A percentile compares a stretch with the other conserved stretches of the same genome.
phyloP scores from a whole-genome alignment of 2,888 invertebrate species.

The Crematogaster levior region DNA sequence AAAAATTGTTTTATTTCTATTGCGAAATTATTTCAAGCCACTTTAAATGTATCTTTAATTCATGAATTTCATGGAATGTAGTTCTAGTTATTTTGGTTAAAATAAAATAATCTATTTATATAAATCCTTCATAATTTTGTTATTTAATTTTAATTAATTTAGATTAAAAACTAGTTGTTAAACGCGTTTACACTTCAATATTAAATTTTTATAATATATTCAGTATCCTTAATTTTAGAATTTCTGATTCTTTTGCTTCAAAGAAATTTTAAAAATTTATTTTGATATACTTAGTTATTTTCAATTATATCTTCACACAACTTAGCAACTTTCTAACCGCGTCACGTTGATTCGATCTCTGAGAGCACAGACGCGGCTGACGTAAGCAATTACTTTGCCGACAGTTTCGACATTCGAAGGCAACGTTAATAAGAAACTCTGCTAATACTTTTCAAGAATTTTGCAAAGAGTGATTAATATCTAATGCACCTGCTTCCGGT shows the following conservation, averaged over 20 bases:
- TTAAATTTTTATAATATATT: neutral
- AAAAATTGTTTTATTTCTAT: neutral
- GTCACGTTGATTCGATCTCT: neutral
- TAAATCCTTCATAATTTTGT: neutral
- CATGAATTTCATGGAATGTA: neutral
- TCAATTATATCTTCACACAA: neutral
- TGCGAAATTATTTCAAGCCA: neutral
- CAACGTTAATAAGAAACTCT: neutral
- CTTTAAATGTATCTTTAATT: neutral
- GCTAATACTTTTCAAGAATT: conserved; percentile 14
- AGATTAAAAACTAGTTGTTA: neutral
- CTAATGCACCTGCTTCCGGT: conserved; percentile 70
- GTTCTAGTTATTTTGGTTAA: neutral
- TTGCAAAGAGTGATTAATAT: conserved; percentile 22
- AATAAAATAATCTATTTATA: conserved; percentile 1
- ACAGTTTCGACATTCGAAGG: neutral
- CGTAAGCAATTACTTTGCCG: neutral
- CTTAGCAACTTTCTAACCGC: neutral
- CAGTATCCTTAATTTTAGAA: neutral
- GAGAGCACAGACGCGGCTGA: neutral
- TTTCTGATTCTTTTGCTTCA: neutral
- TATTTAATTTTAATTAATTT: neutral
- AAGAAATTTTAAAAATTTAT: neutral
- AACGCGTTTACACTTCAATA: neutral
- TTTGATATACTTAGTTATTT: neutral